Percentiles rank a stretch among this genome's conserved stretches.
phyloP scores from a whole-genome alignment of 2,888 invertebrate species.

The Brenthis daphne region DNA sequence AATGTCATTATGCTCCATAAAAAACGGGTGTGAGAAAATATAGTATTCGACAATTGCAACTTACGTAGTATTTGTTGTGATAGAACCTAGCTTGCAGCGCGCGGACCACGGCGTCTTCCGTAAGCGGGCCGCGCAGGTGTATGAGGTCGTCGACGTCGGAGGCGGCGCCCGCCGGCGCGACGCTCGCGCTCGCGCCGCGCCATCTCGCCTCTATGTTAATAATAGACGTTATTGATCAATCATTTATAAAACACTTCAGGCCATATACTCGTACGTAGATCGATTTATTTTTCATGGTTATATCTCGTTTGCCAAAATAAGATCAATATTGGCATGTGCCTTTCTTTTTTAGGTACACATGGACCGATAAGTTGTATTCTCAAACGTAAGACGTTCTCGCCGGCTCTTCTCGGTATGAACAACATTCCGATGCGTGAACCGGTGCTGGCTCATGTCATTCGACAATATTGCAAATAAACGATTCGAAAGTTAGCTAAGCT shows the following conservation, averaged over 20 bases:
- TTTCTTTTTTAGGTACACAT: too few relatives aligned
- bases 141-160: slow-evolving; percentile 92
- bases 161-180: slow-evolving; percentile 41
- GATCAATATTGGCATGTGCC: too few relatives aligned
- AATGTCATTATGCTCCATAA: background rate
- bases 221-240: slow-evolving; percentile 9
- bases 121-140: slow-evolving; percentile 94
- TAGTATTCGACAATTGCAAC: slow-evolving; percentile 56
- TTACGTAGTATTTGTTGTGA: slow-evolving; percentile 93
- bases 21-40: background rate
- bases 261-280: too few relatives aligned
- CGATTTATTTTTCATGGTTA: too few relatives aligned
- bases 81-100: slow-evolving; percentile 95
- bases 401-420: slow-evolving; percentile 2
- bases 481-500: slow-evolving; percentile 8
- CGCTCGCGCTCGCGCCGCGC: slow-evolving; percentile 46
- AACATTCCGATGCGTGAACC: slow-evolving; percentile 17
- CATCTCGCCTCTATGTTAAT: slow-evolving; percentile 55
- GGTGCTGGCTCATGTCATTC: slow-evolving; percentile 7
- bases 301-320: too few relatives aligned
- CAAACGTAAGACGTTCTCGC: too few relatives aligned
- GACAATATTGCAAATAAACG: slow-evolving; percentile 1
- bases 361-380: too few relatives aligned
- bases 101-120: slow-evolving; percentile 96
- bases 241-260: background rate